Percentiles rank a stretch among this genome's conserved stretches.
phyloP scores from a whole-genome alignment of 2,113 vertebrate genomes.

The Elanoides forficatus region DNA sequence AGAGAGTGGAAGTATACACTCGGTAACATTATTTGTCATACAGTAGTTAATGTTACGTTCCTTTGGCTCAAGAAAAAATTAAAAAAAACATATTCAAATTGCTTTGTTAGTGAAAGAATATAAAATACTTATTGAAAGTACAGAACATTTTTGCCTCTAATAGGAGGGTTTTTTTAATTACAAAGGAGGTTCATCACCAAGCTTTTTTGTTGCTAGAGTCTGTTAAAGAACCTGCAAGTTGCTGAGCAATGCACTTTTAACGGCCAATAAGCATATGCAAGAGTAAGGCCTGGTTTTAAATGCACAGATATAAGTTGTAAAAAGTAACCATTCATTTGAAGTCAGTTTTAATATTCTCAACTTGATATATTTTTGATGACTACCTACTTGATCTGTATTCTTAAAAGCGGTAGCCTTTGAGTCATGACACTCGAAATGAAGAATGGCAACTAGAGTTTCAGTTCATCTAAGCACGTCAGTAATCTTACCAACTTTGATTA shows the following conservation, averaged over 20 bases:
- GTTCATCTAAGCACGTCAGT: not conserved
- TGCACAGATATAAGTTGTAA: not conserved
- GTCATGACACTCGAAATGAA: not conserved
- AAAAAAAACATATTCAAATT: not conserved
- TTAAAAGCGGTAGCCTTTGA: not conserved
- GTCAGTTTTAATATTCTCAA: not conserved
- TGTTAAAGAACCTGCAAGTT: not conserved
- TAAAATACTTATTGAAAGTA: not conserved
- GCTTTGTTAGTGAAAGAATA: not conserved
- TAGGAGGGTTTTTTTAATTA: not conserved
- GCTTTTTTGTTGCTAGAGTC: not conserved
- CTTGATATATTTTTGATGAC: not conserved
- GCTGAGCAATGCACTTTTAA: not conserved
- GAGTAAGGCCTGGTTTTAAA: not conserved
- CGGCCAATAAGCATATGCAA: not conserved
- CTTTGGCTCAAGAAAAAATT: not conserved
- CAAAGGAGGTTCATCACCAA: not conserved
- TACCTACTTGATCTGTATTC: not conserved
- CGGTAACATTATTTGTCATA: not conserved
- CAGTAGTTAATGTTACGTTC: not conserved
- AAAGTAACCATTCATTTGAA: constrained; percentile 3
- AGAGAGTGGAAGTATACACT: not conserved
- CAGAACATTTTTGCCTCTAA: not conserved
- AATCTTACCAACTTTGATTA: not conserved
- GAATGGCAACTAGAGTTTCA: not conserved